Conservation (phyloP, 2,113 vertebrate genomes). For the Vicugna pacos region DNA sequence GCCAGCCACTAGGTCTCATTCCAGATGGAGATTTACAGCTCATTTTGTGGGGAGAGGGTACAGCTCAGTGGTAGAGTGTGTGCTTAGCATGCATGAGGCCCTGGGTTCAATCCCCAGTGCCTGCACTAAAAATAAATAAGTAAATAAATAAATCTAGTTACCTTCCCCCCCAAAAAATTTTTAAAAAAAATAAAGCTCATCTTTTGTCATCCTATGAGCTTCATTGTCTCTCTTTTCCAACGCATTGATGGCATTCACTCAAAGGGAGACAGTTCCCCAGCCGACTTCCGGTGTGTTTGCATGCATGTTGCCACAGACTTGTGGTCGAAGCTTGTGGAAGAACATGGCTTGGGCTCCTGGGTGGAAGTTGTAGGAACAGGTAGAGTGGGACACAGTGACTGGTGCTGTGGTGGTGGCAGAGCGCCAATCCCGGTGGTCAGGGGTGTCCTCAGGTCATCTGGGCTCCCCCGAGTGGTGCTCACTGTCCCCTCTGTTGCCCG, state of each 20-base stretch:
- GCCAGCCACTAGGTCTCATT: neutral
- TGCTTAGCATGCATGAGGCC: too few relatives aligned
- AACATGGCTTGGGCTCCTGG: neutral
- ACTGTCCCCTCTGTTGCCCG: neutral
- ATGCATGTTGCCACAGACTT: neutral
- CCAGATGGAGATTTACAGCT: too few relatives aligned
- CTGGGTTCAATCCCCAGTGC: too few relatives aligned
- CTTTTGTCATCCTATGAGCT: neutral
- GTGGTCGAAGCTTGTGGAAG: neutral
- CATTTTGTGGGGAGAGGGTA: too few relatives aligned
- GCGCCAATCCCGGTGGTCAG: neutral
- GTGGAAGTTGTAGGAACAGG: neutral
- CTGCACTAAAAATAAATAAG: too few relatives aligned
- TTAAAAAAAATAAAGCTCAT: neutral
- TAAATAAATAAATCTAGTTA: too few relatives aligned
- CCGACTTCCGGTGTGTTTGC: neutral
- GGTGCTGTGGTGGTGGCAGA: neutral
- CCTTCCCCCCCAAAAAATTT: too few relatives aligned
- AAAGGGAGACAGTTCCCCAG: neutral
- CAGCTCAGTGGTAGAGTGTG: too few relatives aligned
- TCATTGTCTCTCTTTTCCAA: neutral
- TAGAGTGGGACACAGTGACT: neutral
- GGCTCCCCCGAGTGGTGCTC: neutral
- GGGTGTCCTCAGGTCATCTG: neutral
- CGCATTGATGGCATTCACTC: neutral